Conservation (phyloP, 1,140 invertebrate genomes). For the Charaxes varanes region DNA sequence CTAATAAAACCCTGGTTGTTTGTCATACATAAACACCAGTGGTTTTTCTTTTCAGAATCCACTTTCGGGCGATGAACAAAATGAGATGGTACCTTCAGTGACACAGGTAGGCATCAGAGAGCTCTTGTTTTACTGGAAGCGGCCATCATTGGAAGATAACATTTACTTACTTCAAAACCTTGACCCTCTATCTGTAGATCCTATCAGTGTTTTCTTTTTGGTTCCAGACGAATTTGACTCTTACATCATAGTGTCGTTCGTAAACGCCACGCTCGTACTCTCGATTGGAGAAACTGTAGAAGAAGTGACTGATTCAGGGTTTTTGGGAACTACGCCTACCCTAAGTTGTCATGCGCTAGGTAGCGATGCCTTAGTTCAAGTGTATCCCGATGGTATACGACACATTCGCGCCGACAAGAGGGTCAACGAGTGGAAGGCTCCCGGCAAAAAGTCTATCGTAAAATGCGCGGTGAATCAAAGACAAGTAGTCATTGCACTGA, state of each 20-base stretch:
- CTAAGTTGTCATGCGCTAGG: constrained; percentile 97
- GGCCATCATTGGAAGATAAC: constrained; percentile 35
- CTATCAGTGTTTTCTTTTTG: constrained; percentile 71
- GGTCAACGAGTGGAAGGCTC: constrained; percentile 99
- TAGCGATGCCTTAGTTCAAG: constrained; percentile 97
- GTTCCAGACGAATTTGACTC: constrained; percentile 98
- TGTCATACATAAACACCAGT: constrained; percentile 75
- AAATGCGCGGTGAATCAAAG: constrained; percentile 99
- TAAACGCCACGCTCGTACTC: constrained; percentile 98
- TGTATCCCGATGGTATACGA: constrained; percentile 98
- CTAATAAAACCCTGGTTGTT: constrained; percentile 76
- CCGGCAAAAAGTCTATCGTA: constrained; percentile 96
- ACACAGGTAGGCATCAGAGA: constrained; percentile 62
- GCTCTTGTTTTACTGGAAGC: constrained; percentile 33
- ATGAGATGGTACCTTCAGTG: constrained; percentile 45
- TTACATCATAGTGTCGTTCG: constrained; percentile 99
- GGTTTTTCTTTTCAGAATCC: constrained; percentile 76
- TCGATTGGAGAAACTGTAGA: constrained; percentile 99
- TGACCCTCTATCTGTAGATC: constrained; percentile 19
- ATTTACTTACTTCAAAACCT: constrained; percentile 5
- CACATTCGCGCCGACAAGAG: constrained; percentile 98
- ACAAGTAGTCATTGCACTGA: constrained; percentile 98
- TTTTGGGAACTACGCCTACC: constrained; percentile 98
- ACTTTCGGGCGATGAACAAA: constrained; percentile 57
- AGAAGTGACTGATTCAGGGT: constrained; percentile 99